Evolutionary conservation across 2,113 vertebrate species (phyloP), one percentile per base, ranked within the genome.

Genomic region (Hoplias malabaricus): DNA sequence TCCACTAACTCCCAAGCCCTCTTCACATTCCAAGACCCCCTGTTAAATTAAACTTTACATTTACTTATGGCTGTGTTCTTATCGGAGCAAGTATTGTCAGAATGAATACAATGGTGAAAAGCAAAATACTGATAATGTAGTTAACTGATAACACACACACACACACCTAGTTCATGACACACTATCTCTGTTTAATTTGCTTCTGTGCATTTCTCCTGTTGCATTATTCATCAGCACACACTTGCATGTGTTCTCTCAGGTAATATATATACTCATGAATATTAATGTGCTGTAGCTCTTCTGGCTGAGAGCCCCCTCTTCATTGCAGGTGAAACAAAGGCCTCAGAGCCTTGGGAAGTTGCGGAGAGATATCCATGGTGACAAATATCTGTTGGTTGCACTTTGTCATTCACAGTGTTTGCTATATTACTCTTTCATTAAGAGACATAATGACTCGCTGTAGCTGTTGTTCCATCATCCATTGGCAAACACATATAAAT

Each of bases 261-360:
- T 79, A 79, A 79, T 67, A 79, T 71, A 79, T 71, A 71, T 21
- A 77, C 56, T 31, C 69, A 77, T 83, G 56, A 73, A 77, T 77
- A 80, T 80, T 74, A 46, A 77, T 80, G 19, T 33, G 40, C 19
- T 43, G 73, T 68, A 73, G 31, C 54, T n/a, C n/a, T 42, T 71
- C 59, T 70, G 75, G 69, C 74, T 77, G 62, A n/a, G 63, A 75
- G 54, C 46, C 29, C 50, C 50, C 42, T 53, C 42, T 54, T 77
- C 59, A 48, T 36, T 48, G 69, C 79, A 77, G 79, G 70, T 81
- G 68, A 65, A 65, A 76, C 66, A 61, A 62, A 46, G 59, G 56
- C 25, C 34, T 50, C 38, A 11, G 23, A 79, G 70, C 50, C 61
- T 68, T 16, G 38, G 34, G 50, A 48, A 48, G 75, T 70, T 63